Base-by-base conservation (phyloP, 1,140 invertebrate genomes). In the Lethocerus indicus region DNA sequence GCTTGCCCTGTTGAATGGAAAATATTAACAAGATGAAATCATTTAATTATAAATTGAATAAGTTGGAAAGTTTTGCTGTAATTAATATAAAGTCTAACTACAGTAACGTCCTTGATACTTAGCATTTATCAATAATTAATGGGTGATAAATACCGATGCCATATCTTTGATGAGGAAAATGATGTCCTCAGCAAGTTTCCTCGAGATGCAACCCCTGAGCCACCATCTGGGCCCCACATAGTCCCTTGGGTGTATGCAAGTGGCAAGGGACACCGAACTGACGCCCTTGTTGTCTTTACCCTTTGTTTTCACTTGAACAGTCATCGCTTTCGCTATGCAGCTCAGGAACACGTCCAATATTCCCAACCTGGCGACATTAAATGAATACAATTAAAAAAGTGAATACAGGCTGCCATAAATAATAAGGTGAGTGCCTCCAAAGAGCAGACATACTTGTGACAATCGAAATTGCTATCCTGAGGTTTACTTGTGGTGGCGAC, bases 151-250 rank as follows among this genome's bases (percentile, higher is more conserved):
- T 71, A 92, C 88, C 57, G 83, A 75, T 16, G 86, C 81, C 85
- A 97, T 89, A 62, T 97, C 91, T 52, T 83, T 79, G 0, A 97
- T 72, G 2, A 97, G 72, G 44, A 77, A 75, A 24, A 92, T 87
- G 25, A 95, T 88, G 40, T 83, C 79, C 64, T 89, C 82, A 3
- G 90, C 86, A 41, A 93, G 73, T 62, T 87, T 85, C 50, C 79
- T 73, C 6, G 79, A 77, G 55, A 89, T 85, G 40, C 74, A 71
- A 1, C 91, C 90, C 54, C 81, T 72, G 52, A 94, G 68, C 77
- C 87, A 95, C 90, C 90, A 94, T 40, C 77, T 59, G n/a, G 66
- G 50, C 16, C 71, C 73, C 39, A 74, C 64, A 45, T 65, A 64
- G 54, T 73, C 74, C 39, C 73, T 68, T 0, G 71, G 67, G 51